Evolutionary conservation across 2,113 vertebrate species (phyloP).

Genomic region (Oryzias javanicus): DNA sequence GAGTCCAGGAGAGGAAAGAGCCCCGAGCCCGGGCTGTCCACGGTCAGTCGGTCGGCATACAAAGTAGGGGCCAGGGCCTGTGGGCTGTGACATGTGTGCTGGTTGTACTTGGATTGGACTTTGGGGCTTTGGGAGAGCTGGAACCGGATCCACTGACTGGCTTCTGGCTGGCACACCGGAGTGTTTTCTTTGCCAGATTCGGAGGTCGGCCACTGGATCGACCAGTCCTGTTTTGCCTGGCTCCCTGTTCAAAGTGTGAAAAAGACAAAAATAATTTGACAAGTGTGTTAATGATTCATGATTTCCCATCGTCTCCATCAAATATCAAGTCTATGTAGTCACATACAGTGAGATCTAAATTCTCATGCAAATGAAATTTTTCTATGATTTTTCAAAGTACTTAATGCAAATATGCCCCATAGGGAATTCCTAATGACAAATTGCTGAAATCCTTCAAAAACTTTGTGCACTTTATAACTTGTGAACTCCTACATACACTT

Average conservation of each 20-base stretch:
- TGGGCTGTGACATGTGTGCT: slow-evolving; percentile 83
- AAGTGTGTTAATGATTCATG: too few relatives aligned
- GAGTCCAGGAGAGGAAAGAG: slow-evolving; percentile 80
- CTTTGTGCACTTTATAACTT: too few relatives aligned
- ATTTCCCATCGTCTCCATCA: too few relatives aligned
- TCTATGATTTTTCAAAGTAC: too few relatives aligned
- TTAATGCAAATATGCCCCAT: too few relatives aligned
- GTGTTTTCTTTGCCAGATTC: slow-evolving; percentile 92
- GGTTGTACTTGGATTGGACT: slow-evolving; percentile 83
- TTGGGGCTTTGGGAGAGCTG: slow-evolving; percentile 90
- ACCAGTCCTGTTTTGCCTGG: slow-evolving; percentile 94
- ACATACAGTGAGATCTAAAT: too few relatives aligned
- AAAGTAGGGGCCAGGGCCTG: slow-evolving; percentile 68
- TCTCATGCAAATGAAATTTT: too few relatives aligned
- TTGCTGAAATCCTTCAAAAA: too few relatives aligned
- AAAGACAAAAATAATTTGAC: slow-evolving; percentile 3
- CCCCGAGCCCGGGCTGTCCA: slow-evolving; percentile 80
- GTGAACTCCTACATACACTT: too few relatives aligned
- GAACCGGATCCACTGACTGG: slow-evolving; percentile 85
- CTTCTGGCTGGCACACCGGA: slow-evolving; percentile 79
- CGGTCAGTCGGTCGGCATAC: slow-evolving; percentile 86
- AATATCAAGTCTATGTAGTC: too few relatives aligned
- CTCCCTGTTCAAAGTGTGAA: slow-evolving; percentile 72
- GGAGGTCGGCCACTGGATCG: slow-evolving; percentile 92
- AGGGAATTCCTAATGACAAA: too few relatives aligned